phyloP scores from a whole-genome alignment of 2,888 invertebrate genomes.

The Gonocerus acuteangulatus region DNA sequence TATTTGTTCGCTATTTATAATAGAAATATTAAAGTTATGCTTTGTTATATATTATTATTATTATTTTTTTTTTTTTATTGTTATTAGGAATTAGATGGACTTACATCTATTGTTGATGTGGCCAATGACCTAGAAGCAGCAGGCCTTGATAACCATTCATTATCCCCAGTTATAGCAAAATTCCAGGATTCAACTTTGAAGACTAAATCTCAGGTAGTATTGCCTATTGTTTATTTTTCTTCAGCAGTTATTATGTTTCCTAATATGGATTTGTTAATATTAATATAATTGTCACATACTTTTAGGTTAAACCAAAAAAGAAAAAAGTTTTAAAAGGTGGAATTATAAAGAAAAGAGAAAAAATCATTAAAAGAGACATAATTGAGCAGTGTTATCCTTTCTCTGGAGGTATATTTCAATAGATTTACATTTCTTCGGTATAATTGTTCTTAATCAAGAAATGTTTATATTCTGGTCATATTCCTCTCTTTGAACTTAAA shows the following conservation, averaged over 20 bases:
- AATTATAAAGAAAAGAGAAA: conserved; percentile 10
- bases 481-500: no score
- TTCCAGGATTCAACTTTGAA: background rate
- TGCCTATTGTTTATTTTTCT: no score
- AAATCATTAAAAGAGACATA: background rate
- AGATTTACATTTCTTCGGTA: background rate
- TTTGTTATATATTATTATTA: no score
- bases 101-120: conserved; percentile 22
- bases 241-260: no score
- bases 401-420: conserved; percentile 4
- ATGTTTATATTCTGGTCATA: no score
- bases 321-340: background rate
- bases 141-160: conserved; percentile 7
- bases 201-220: conserved; percentile 4
- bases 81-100: conserved; percentile 29
- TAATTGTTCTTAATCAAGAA: background rate
- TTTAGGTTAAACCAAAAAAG: conserved; percentile 9
- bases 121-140: conserved; percentile 10
- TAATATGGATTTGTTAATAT: no score
- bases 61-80: no score
- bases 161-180: conserved; percentile 4
- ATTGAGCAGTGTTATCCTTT: conserved; percentile 2
- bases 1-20: background rate
- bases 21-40: background rate
- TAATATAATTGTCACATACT: background rate